A percentile compares a stretch with the other conserved stretches of the same genome.
Conservation (phyloP, 2,888 invertebrate genomes). For the Chrysomela aeneicollis region DNA sequence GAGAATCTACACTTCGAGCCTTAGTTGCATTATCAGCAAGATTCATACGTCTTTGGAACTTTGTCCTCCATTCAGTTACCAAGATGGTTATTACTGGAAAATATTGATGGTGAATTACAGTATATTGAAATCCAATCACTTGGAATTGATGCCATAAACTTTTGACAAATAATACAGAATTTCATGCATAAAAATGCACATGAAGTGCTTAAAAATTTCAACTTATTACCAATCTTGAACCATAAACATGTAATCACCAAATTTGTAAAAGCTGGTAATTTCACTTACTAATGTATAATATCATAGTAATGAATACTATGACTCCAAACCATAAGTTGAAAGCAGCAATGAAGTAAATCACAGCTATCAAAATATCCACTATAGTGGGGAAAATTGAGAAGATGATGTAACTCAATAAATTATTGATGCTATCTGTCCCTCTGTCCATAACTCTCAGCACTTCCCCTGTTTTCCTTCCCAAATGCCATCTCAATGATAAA, state of each 20-base stretch:
- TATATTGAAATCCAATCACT: background rate
- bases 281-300: slow-evolving; percentile 85
- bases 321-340: slow-evolving; percentile 96
- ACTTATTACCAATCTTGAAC: no score
- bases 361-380: slow-evolving; percentile 89
- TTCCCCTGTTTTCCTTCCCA: slow-evolving; percentile 95
- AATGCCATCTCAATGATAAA: slow-evolving; percentile 93
- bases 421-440: slow-evolving; percentile 96
- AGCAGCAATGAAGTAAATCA: slow-evolving; percentile 84
- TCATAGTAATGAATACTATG: slow-evolving; percentile 94
- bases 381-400: slow-evolving; percentile 95
- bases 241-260: no score
- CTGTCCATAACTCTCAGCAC: slow-evolving; percentile 96
- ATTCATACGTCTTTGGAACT: slow-evolving; percentile 94
- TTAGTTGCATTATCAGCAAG: slow-evolving; percentile 91
- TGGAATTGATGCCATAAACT: background rate
- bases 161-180: no score
- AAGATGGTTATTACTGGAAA: slow-evolving; percentile 80
- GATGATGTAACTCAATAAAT: slow-evolving; percentile 87
- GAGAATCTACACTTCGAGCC: slow-evolving; percentile 92
- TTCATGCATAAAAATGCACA: no score
- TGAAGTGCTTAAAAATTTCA: no score
- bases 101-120: background rate
- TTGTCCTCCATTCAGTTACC: slow-evolving; percentile 98
- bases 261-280: no score